phyloP scores from a whole-genome alignment of 2,888 invertebrate genomes.

The Spodoptera exigua region DNA sequence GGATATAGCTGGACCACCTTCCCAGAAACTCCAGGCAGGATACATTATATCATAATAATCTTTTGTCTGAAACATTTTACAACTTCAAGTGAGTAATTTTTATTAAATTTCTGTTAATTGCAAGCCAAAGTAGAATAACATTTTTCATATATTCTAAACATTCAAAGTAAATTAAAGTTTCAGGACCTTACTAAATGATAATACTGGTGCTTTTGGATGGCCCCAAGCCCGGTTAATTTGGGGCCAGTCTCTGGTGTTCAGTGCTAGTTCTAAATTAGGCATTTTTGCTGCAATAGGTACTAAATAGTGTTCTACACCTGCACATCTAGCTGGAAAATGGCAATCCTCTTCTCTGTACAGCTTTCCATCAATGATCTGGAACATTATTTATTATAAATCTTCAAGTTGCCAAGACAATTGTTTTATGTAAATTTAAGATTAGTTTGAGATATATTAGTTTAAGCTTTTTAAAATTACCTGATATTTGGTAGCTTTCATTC shows the following conservation, averaged over 20 bases:
- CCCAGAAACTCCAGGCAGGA: conserved; percentile 99
- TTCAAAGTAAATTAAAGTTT: conserved; percentile 12
- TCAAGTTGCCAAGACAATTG: no score
- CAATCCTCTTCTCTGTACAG: conserved; percentile 95
- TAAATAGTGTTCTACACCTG: conserved; percentile 97
- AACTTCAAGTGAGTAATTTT: background rate
- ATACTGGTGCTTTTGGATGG: conserved; percentile 92
- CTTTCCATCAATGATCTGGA: conserved; percentile 94
- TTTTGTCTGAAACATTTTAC: conserved; percentile 82
- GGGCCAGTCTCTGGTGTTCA: conserved; percentile 98
- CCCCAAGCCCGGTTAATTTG: conserved; percentile 92
- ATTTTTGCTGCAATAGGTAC: conserved; percentile 91
- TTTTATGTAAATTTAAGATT: no score
- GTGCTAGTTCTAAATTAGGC: conserved; percentile 94
- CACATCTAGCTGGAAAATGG: conserved; percentile 97
- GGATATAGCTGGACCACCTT: conserved; percentile 98
- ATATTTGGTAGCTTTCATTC: conserved; percentile 80
- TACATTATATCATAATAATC: conserved; percentile 97
- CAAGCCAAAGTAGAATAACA: background rate
- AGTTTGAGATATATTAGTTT: no score
- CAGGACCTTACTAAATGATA: conserved; percentile 97
- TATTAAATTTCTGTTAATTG: background rate
- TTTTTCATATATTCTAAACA: background rate
- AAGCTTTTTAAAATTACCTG: conserved; percentile 68
- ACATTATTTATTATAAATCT: conserved; percentile 72